Conservation (phyloP, 2,113 vertebrate species). For the Campylorhamphus procurvoides region DNA sequence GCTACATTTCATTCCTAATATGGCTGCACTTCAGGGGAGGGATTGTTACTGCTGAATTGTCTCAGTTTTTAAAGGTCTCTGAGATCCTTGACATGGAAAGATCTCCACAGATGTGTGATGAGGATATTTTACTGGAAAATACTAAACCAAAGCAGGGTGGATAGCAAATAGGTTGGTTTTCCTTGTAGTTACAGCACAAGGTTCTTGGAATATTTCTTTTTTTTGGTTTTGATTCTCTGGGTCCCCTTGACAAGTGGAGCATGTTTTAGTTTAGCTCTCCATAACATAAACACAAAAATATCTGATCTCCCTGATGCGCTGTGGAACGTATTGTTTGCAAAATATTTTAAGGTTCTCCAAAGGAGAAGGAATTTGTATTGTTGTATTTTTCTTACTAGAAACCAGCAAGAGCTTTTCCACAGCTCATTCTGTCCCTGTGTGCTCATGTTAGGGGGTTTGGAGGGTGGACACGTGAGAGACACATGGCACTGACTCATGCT, state of each 20-base stretch:
- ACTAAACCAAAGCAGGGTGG: not conserved
- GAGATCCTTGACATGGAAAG: not conserved
- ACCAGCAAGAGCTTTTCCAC: not conserved
- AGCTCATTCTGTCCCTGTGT: not conserved
- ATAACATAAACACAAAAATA: not conserved
- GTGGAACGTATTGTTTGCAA: not conserved
- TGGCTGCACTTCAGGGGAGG: not conserved
- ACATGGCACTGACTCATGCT: not conserved
- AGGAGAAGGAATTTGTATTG: not conserved
- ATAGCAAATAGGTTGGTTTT: not conserved
- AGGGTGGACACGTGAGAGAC: not conserved
- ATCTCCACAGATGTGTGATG: not conserved
- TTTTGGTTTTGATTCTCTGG: not conserved
- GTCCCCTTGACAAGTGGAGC: not conserved
- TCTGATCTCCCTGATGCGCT: not conserved
- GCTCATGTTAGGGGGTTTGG: not conserved
- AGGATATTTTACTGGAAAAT: not conserved
- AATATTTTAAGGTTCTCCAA: not conserved
- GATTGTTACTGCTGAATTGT: not conserved
- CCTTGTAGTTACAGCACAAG: not conserved
- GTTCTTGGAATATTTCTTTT: not conserved
- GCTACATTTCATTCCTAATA: constrained; percentile 11
- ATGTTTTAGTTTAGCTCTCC: not conserved
- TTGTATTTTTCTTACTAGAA: not conserved
- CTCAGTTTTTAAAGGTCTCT: not conserved